These are phyloP conservation scores for Scylla paramamosain DNA, from an alignment of 1,140 invertebrate genomes.

Conservation along the genomic window DNA sequence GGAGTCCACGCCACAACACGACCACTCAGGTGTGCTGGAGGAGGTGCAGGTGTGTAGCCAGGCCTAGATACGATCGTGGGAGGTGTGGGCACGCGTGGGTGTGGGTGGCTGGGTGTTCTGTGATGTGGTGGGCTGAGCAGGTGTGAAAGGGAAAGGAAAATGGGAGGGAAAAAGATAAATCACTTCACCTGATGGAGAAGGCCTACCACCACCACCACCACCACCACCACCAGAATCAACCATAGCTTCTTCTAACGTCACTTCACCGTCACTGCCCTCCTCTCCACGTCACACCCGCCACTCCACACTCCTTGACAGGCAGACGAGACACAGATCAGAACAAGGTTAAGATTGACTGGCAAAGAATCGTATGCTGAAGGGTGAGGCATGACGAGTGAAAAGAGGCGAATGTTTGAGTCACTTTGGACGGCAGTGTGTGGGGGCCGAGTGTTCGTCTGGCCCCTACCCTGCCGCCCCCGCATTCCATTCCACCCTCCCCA, in stretches of 20 bases:
- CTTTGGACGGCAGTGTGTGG: not conserved
- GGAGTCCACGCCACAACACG: not conserved
- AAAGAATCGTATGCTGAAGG: not conserved
- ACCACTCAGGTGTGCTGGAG: not conserved
- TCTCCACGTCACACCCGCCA: not conserved
- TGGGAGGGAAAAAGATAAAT: not conserved
- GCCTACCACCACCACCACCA: not conserved
- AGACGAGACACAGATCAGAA: not conserved
- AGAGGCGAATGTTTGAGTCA: not conserved
- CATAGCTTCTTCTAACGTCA: no score
- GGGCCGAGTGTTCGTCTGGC: not conserved
- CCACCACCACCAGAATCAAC: no score
- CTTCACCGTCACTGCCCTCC: no score
- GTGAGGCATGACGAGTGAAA: not conserved
- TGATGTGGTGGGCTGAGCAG: not conserved
- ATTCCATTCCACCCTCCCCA: not conserved
- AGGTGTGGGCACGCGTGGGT: not conserved
- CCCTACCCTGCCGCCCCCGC: not conserved
- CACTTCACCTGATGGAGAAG: not conserved
- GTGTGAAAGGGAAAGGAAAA: not conserved
- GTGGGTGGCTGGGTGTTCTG: not conserved
- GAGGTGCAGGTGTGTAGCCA: not conserved
- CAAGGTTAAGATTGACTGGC: not conserved
- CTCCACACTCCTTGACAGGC: not conserved
- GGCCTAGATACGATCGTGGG: not conserved